Base-by-base conservation (phyloP, 2,888 invertebrate genomes). In the Saturnia japonica region DNA sequence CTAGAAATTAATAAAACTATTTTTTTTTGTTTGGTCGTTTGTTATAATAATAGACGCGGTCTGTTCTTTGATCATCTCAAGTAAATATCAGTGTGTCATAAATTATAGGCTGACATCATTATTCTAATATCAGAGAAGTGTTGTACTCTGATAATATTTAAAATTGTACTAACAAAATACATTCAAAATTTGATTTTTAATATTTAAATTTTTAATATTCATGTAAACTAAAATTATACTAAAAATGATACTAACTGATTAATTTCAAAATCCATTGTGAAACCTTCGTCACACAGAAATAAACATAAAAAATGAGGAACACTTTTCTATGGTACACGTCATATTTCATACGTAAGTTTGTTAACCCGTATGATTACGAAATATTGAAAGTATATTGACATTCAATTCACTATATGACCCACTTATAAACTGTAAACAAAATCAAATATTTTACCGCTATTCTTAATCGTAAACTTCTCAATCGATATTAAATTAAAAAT, bases 401-500 rank as follows among this genome's bases (percentile, higher is more conserved):
- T 57, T 25, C 9, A 22, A 57, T 9, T 1, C 25, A 57, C 0
- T 25, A 57, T 25, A 4, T 12, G 9, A 57, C 9, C 22, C 9
- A 57, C 57, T 12, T 22, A 12, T 54, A 22, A 22, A 1, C 1
- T 57, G 25, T 57, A 28, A 60, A 28, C 25, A 28, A 25, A 60
- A 60, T 28, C 14, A 28, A 60, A 60, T 60, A 60, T 60, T 60
- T 60, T 60, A 60, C 14, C 25, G 28, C 57, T 60, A 60, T 60
- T 14, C 22, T 11, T 12, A 43, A 43, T 43, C 12, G 19, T 51
- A 51, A 25, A 0, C n/a, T n/a, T n/a, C n/a, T 12, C 12, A 60
- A 28, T 14, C 28, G 14, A 70, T 74, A 68, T 19, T 71, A 73
- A 77, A 76, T 75, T 75, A 72, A 80, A 81, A 79, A 75, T 68